Percentiles rank a stretch among this genome's conserved stretches.
phyloP scores from a whole-genome alignment of 2,888 invertebrate species.

The Watsonalla cultraria region DNA sequence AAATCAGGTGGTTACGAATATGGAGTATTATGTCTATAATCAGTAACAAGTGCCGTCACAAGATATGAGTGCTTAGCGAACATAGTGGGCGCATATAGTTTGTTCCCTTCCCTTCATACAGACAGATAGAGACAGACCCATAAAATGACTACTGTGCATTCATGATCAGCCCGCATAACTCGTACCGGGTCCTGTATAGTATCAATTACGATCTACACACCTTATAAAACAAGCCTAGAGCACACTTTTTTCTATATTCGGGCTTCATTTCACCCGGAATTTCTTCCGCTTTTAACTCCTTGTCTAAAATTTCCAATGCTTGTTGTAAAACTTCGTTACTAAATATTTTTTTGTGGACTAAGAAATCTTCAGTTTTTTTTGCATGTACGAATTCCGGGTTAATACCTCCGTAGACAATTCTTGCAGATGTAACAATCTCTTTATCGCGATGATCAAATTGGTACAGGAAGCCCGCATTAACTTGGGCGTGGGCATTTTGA shows the following conservation, averaged over 20 bases:
- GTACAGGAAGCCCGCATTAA: slow-evolving; percentile 85
- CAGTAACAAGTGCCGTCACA: slow-evolving; percentile 31
- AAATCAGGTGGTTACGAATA: background rate
- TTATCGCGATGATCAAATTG: slow-evolving; percentile 24
- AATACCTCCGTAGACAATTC: slow-evolving; percentile 79
- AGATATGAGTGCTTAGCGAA: slow-evolving; percentile 58
- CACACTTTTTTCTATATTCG: slow-evolving; percentile 78
- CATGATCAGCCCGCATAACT: too few species aligned
- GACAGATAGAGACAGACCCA: too few species aligned
- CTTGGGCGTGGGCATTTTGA: slow-evolving; percentile 85
- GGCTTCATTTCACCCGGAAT: slow-evolving; percentile 78
- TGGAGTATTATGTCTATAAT: too few species aligned
- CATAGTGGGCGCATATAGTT: slow-evolving; percentile 63
- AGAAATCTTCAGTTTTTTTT: slow-evolving; percentile 63
- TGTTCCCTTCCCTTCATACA: too few species aligned
- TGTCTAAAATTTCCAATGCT: slow-evolving; percentile 32
- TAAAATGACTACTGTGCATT: too few species aligned
- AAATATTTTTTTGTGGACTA: slow-evolving; percentile 58
- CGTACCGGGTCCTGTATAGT: too few species aligned
- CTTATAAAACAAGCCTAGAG: slow-evolving; percentile 82
- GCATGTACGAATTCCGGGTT: slow-evolving; percentile 65
- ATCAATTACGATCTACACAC: slow-evolving; percentile 57
- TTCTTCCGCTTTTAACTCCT: slow-evolving; percentile 47
- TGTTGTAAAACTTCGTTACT: slow-evolving; percentile 58
- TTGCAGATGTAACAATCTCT: slow-evolving; percentile 44